Evolutionary conservation across 92 coral and sea anemone species (phyloP).

Genomic region (Scolanthus callimorphus): DNA sequence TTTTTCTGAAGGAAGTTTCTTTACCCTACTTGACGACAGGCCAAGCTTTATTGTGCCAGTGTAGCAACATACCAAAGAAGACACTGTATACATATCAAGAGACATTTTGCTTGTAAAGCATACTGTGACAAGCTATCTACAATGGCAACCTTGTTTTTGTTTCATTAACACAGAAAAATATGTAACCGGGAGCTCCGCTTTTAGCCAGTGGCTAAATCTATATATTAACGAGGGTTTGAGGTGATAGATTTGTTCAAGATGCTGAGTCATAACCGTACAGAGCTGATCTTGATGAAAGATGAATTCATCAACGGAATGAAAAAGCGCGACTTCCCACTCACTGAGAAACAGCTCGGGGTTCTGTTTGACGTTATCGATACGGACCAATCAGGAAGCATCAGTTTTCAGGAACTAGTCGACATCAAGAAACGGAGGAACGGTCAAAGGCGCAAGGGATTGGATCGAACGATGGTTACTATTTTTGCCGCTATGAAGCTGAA

Average conservation of each 20-base stretch:
- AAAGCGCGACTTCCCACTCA: constrained; percentile 59
- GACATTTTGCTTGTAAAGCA: no score
- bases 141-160: no score
- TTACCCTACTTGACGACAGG: no score
- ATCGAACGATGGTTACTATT: background rate
- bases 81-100: no score
- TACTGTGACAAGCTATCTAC: no score
- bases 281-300: constrained; percentile 22
- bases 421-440: background rate
- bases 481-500: constrained; percentile 1
- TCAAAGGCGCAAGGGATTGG: background rate
- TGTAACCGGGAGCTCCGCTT: no score
- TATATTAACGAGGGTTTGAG: constrained; percentile 61
- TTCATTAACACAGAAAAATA: no score
- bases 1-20: no score
- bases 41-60: no score
- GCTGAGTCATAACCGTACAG: constrained; percentile 38
- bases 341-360: constrained; percentile 44
- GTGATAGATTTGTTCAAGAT: constrained; percentile 72
- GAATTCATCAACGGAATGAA: constrained; percentile 61
- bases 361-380: constrained; percentile 58
- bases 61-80: no score
- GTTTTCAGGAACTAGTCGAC: constrained; percentile 47
- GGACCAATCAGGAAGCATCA: constrained; percentile 32
- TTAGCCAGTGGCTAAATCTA: no score